Percentiles rank a stretch among this genome's conserved stretches.
Conservation (phyloP, 2,797 vertebrate genomes). For the Protosalanx chinensis region DNA sequence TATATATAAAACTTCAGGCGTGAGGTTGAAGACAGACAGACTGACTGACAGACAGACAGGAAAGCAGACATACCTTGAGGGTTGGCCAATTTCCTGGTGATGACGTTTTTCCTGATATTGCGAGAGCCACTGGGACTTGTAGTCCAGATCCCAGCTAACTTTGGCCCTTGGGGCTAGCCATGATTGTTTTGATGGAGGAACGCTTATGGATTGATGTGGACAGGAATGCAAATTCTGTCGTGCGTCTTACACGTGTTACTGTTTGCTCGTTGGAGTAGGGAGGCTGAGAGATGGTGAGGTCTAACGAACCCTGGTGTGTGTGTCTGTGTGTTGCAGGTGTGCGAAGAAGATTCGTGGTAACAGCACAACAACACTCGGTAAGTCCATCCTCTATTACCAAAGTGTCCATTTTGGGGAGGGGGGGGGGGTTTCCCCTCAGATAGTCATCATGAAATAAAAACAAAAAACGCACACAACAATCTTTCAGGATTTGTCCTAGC, state of each 20-base stretch:
- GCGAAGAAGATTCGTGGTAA: slow-evolving; percentile 51
- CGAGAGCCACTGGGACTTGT: slow-evolving; percentile 52
- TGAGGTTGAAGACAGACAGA: slow-evolving; percentile 49
- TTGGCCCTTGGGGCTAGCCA: slow-evolving; percentile 53
- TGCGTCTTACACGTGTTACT: slow-evolving; percentile 46
- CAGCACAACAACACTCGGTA: slow-evolving; percentile 59
- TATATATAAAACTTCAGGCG: slow-evolving; percentile 44
- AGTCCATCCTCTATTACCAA: slow-evolving; percentile 49
- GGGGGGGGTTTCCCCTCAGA: no score
- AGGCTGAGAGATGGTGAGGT: slow-evolving; percentile 42
- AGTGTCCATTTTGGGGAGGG: neutral
- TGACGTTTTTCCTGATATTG: slow-evolving; percentile 35
- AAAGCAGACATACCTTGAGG: slow-evolving; percentile 43
- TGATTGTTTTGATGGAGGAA: slow-evolving; percentile 57
- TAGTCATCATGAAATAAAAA: no score
- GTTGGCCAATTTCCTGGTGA: no score
- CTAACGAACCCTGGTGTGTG: slow-evolving; percentile 57
- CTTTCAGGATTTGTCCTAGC: neutral
- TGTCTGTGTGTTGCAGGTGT: slow-evolving; percentile 72
- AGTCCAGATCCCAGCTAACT: slow-evolving; percentile 50
- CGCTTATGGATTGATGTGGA: slow-evolving; percentile 54
- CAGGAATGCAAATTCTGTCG: slow-evolving; percentile 53
- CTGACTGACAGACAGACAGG: slow-evolving; percentile 46
- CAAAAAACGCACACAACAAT: neutral
- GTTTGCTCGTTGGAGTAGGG: slow-evolving; percentile 25